phyloP scores from a whole-genome alignment of 2,888 invertebrate genomes.

The Branchinecta sandiegonensis region DNA sequence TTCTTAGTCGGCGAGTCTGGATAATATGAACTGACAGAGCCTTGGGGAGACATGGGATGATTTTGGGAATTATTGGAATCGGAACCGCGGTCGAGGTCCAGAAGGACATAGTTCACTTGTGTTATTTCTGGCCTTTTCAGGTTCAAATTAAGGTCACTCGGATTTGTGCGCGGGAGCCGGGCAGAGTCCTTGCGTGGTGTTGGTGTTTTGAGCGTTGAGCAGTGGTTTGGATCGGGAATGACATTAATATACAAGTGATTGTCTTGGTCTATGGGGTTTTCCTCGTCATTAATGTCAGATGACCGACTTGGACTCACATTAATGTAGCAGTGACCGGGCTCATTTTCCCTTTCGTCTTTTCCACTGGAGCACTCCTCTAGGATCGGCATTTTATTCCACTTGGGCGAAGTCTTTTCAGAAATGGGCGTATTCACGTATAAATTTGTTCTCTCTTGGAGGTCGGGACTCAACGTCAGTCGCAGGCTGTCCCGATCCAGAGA shows the following conservation, averaged over 20 bases:
- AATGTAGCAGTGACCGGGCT: not conserved
- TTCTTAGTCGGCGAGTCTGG: conserved; percentile 17
- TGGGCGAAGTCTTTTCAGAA: not conserved
- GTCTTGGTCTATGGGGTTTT: conserved; percentile 11
- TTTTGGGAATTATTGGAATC: conserved; percentile 28
- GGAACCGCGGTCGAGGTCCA: conserved; percentile 49
- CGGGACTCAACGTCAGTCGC: not conserved
- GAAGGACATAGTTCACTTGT: conserved; percentile 59
- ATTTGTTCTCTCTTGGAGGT: conserved; percentile 12
- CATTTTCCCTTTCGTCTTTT: not conserved
- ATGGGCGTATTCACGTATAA: conserved; percentile 12
- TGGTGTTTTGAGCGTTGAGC: conserved; percentile 18
- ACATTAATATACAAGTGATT: conserved; percentile 37
- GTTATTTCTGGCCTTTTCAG: conserved; percentile 32
- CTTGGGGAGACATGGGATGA: conserved; percentile 28
- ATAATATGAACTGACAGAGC: conserved; percentile 29
- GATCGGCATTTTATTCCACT: conserved; percentile 6
- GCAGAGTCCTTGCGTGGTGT: not conserved
- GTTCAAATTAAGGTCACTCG: not conserved
- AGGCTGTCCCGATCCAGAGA: conserved; percentile 12
- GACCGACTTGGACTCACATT: conserved; percentile 1
- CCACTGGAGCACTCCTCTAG: not conserved
- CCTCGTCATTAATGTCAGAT: not conserved
- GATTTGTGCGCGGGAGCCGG: not conserved
- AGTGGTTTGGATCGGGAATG: conserved; percentile 32